Conservation (phyloP, 2,888 invertebrate genomes). For the Idaea straminata region DNA sequence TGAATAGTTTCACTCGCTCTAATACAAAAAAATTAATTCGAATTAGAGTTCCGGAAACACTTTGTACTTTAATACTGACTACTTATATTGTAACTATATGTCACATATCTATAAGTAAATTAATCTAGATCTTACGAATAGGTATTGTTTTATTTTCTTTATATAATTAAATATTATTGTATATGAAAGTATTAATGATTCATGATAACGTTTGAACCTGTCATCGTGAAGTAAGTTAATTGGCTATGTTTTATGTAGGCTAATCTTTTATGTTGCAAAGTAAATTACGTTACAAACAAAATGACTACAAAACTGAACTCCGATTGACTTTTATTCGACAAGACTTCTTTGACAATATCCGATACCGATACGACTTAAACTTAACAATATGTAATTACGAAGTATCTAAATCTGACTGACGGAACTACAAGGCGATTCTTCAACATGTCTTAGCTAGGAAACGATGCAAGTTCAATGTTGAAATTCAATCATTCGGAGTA, state of each 20-base stretch:
- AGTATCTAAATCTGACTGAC: too few species aligned
- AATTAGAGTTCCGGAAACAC: neutral
- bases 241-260: neutral
- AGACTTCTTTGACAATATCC: too few species aligned
- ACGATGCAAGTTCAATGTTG: too few species aligned
- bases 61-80: neutral
- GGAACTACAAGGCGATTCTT: too few species aligned
- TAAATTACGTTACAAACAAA: too few species aligned
- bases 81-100: neutral
- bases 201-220: slow-evolving; percentile 18
- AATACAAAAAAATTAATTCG: neutral
- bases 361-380: too few species aligned
- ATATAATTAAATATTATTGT: neutral
- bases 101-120: neutral
- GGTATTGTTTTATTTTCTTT: neutral
- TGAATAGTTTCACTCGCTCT: slow-evolving; percentile 3
- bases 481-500: too few species aligned
- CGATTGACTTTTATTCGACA: too few species aligned
- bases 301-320: too few species aligned
- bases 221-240: neutral
- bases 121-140: neutral
- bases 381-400: too few species aligned
- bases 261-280: neutral
- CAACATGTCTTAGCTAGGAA: too few species aligned
- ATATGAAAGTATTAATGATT: neutral